Conservation (phyloP, 53 echinoderm and acorn worm genomes). For the Hippasteria phrygiana region DNA sequence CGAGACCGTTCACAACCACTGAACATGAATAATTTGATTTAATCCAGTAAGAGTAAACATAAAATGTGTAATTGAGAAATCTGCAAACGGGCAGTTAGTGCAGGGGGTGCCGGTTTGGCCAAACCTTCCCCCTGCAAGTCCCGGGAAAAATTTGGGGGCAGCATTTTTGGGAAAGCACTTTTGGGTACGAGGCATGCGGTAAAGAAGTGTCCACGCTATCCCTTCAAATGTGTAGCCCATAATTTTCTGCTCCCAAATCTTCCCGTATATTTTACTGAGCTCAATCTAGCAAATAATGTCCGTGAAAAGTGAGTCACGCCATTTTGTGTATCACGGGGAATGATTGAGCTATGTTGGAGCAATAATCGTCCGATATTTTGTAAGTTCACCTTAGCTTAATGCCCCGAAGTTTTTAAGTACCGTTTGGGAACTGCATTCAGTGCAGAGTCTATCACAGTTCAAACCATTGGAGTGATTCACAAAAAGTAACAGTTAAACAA, state of each 20-base stretch:
- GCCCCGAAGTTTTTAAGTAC: too few relatives aligned
- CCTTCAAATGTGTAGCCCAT: background rate
- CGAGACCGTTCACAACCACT: background rate
- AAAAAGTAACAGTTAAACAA: too few relatives aligned
- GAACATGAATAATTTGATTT: constrained; percentile 63
- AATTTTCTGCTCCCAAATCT: background rate
- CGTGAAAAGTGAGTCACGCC: background rate
- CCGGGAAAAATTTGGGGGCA: background rate
- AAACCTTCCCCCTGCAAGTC: background rate
- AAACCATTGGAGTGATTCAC: too few relatives aligned
- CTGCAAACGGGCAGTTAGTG: constrained; percentile 79
- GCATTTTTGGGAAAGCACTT: background rate
- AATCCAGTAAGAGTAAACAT: constrained; percentile 62
- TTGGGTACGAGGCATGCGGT: too few relatives aligned
- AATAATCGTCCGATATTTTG: too few relatives aligned
- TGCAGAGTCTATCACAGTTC: too few relatives aligned
- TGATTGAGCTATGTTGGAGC: background rate
- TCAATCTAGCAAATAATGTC: constrained; percentile 54
- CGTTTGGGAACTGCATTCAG: too few relatives aligned
- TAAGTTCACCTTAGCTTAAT: too few relatives aligned
- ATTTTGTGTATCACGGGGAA: background rate
- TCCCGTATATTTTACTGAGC: constrained; percentile 1
- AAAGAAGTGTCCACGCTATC: too few relatives aligned
- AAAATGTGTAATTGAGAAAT: constrained; percentile 68
- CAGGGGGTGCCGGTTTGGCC: background rate